Evolutionary conservation across 2,888 invertebrate species (phyloP).

Genomic region (Trachelus iudaicus): DNA sequence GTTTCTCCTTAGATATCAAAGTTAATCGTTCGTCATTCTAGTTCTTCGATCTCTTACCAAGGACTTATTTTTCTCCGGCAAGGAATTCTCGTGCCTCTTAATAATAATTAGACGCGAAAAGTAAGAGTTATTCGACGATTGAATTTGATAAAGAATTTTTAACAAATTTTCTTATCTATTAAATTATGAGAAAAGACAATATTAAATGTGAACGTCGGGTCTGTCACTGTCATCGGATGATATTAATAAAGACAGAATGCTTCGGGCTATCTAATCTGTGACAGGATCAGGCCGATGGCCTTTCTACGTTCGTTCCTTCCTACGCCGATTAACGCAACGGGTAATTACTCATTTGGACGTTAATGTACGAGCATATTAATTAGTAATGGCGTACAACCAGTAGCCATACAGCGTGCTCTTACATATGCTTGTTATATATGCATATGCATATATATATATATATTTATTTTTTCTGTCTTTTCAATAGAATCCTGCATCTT

Average conservation of each 20-base stretch:
- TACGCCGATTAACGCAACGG: slow-evolving; percentile 19
- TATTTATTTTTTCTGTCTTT: not conserved
- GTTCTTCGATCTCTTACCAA: not conserved
- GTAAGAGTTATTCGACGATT: not conserved
- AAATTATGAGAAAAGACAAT: not conserved
- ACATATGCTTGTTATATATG: not conserved
- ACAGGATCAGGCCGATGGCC: slow-evolving; percentile 45
- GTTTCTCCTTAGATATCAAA: not conserved
- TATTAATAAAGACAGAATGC: slow-evolving; percentile 60
- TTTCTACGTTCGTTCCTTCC: not conserved
- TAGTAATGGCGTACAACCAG: slow-evolving; percentile 37
- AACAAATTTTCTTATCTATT: not conserved
- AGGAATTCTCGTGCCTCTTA: not conserved
- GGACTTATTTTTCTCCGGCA: not conserved
- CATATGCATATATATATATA: not conserved
- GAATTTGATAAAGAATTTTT: not conserved
- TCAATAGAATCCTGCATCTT: not conserved
- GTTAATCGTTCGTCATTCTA: not conserved
- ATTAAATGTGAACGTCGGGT: slow-evolving; percentile 34
- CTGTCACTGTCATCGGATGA: slow-evolving; percentile 59
- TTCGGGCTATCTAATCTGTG: slow-evolving; percentile 51
- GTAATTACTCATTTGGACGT: slow-evolving; percentile 57
- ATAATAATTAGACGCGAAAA: not conserved
- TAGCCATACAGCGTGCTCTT: not conserved
- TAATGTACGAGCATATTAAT: slow-evolving; percentile 57